Base-by-base conservation (phyloP, 2,888 invertebrate species). In the Leptopilina syphax region DNA sequence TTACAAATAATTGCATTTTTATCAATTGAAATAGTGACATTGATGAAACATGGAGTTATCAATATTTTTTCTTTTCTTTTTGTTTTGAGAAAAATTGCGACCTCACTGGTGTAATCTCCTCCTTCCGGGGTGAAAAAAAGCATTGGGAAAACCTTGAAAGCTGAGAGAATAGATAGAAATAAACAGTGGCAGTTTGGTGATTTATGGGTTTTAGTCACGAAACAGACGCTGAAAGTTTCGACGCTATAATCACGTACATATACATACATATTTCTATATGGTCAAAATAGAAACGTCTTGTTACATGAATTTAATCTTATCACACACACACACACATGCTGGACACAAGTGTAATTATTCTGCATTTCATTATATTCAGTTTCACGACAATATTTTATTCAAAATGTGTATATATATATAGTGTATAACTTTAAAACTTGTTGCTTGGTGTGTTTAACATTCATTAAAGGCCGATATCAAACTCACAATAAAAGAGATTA, bases 101-200 rank as follows among this genome's bases (percentile, higher is more conserved):
- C 47, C 50, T 50, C 27, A 50, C 50, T 50, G 18, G 47, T 44
- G 27, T 54, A 70, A 70, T 70, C 54, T 27, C 7, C 8, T 24
- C 47, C 47, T 54, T 2, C 13, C 12, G 50, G 50, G 50, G 9
- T 50, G 50, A 10, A 50, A 54, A 24, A 50, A 50, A 70, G 70
- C 50, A 18, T 18, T 54, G 50, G 3, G 27, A 70, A 70, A 50
- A 54, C 54, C 54, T 70, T 70, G 70, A 70, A 54, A 70, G 50
- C 24, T 13, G 50, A 70, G 50, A 70, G 70, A 70, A 54, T 70
- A 70, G 47, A 70, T 70, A 54, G 70, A 70, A 70, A 70, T 70
- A 54, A 70, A 70, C 70, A 73, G 34, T n/a, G 57, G 10, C 57
- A 57, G 24, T 57, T 73, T 73, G 27, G 57, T 73, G 41, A 73